phyloP scores from a whole-genome alignment of 2,797 vertebrate genomes.

The Gymnoscopelus microlampas region DNA sequence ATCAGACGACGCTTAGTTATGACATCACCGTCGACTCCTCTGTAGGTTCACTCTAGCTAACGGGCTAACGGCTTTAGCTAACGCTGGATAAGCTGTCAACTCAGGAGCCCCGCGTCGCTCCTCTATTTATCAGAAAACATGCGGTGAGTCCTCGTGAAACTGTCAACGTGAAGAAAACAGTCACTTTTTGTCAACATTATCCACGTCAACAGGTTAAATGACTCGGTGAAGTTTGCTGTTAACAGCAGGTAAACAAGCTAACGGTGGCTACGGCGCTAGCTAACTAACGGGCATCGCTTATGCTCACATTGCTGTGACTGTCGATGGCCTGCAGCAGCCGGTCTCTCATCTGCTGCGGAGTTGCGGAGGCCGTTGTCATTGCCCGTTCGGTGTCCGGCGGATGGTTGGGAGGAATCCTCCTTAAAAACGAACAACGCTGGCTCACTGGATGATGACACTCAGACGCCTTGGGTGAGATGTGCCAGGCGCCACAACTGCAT shows the following conservation, averaged over 20 bases:
- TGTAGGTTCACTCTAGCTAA: conserved; percentile 29
- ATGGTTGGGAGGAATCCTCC: conserved; percentile 86
- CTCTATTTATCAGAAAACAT: not conserved
- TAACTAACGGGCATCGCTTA: conserved; percentile 26
- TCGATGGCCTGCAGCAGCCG: conserved; percentile 99
- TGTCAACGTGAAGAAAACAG: not conserved
- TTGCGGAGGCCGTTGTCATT: conserved; percentile 98
- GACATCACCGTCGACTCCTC: conserved; percentile 34
- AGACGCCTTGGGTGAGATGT: conserved; percentile 71
- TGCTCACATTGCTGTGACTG: conserved; percentile 96
- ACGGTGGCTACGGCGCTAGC: conserved; percentile 34
- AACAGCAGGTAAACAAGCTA: conserved; percentile 28
- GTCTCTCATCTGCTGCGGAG: conserved; percentile 99
- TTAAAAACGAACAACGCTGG: conserved; percentile 67
- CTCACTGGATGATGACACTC: conserved; percentile 67
- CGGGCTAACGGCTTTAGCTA: not conserved
- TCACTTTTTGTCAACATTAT: not conserved
- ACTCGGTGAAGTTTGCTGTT: conserved; percentile 34
- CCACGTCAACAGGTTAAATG: not conserved
- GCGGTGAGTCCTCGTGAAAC: not conserved
- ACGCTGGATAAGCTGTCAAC: conserved; percentile 64
- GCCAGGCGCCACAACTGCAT: conserved; percentile 75
- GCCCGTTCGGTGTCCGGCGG: conserved; percentile 89
- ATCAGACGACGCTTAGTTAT: conserved; percentile 28
- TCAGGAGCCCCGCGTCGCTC: conserved; percentile 8